Evolutionary conservation across 2,888 invertebrate species (phyloP), one percentile per base, ranked within the genome.

Genomic region (Ectropis crepuscularia): DNA sequence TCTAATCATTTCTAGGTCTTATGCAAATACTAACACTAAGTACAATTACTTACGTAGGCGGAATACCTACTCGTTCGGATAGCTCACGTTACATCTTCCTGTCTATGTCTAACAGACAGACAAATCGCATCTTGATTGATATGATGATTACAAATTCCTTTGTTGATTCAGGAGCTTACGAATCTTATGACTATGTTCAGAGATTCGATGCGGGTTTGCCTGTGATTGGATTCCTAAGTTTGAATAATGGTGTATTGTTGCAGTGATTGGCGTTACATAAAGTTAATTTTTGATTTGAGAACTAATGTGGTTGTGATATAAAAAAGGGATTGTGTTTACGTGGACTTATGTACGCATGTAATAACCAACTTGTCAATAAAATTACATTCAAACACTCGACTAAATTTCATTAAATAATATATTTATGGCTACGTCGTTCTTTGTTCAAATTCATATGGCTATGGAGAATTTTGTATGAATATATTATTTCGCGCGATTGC

Each of bases 91-190:
- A 62, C 67, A 68, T 66, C 65, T 66, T 66, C 58, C 59, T 63
- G 58, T 59, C 69, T 66, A 63, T 61, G 58, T 59, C 69, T 66
- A 63, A 66, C 67, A 70, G 69, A 73, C 74, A 73, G 77, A 78
- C 74, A 77, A 74, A 78, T 78, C 66, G 67, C 67, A 53, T 57
- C 61, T 57, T 68, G 71, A 72, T 70, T 70, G 71, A 72, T 70
- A 58, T 64, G 45, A 63, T 66, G 63, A 70, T 73, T 71, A 68
- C 41, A 65, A 71, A 65, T 64, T 65, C 57, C 68, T 61, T 67
- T 63, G 64, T 65, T 43, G 47, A 50, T 67, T 54, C 48, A 47
- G 51, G 45, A 53, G 61, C 11, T 51, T 59, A 7, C 54, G 38
- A 55, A 47, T 47, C 11, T 47, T 47, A 12, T 28, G 36, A 6